phyloP scores from a whole-genome alignment of 1,140 invertebrate species.

The Bombyx mandarina region DNA sequence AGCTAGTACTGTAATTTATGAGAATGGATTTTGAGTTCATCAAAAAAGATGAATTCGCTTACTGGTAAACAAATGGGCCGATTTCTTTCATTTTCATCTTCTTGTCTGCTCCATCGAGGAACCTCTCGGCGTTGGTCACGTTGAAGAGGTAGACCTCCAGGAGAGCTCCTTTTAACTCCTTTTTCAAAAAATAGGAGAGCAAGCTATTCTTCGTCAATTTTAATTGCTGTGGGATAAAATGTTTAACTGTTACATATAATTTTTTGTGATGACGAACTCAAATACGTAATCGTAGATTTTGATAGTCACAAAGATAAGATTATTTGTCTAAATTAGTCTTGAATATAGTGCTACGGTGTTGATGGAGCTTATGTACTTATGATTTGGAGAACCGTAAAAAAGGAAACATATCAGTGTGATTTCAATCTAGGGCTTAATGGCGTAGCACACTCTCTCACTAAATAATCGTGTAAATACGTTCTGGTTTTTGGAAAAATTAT shows the following conservation, averaged over 20 bases:
- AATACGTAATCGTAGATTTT: neutral
- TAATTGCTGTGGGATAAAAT: neutral
- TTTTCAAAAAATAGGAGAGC: neutral
- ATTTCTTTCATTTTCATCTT: constrained; percentile 82
- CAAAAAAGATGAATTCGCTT: constrained; percentile 34
- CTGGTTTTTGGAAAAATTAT: too few relatives aligned
- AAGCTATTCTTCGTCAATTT: constrained; percentile 1
- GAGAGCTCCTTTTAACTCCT: neutral
- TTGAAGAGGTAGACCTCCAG: constrained; percentile 82
- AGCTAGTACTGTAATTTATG: neutral
- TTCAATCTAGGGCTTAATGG: too few relatives aligned
- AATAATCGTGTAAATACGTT: too few relatives aligned
- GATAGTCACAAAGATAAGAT: too few relatives aligned
- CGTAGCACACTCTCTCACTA: too few relatives aligned
- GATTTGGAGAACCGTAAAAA: too few relatives aligned
- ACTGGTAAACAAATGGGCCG: constrained; percentile 92
- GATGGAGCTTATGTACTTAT: too few relatives aligned
- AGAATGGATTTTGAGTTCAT: neutral
- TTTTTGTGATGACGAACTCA: neutral
- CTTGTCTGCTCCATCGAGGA: constrained; percentile 75
- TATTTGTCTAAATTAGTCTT: too few relatives aligned
- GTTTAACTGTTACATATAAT: neutral
- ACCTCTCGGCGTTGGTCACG: constrained; percentile 83
- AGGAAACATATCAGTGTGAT: too few relatives aligned
- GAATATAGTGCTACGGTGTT: too few relatives aligned